Base-by-base conservation (phyloP, 2,797 vertebrate genomes). In the Crypturellus tataupa region DNA sequence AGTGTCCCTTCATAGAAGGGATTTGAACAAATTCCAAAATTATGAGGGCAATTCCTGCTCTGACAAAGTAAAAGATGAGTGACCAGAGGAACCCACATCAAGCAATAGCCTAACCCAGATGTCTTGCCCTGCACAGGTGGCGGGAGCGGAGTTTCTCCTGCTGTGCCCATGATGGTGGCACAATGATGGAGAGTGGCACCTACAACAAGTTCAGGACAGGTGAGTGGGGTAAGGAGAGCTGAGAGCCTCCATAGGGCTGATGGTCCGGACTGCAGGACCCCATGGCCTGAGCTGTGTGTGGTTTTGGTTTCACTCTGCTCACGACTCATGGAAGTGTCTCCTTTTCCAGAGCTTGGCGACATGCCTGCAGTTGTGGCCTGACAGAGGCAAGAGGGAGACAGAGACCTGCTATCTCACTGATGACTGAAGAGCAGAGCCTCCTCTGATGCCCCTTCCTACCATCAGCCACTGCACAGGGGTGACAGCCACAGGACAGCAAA, bases 201-300 rank as follows among this genome's bases (percentile, higher is more conserved):
- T 98, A 98, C 97, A 98, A 98, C 98, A 98, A 98, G 94, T 98
- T 98, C 96, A 97, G 98, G 89, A 98, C 98, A 2, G 98, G 98
- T 99, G 94, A 93, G 98, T 14, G 35, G 27, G 18, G 4, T 17
- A 44, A 67, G 35, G n/a, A 44, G 29, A 72, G 5, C 9, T 1
- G 1, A 14, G 19, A 77, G 25, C 16, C 9, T 69, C 31, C 37
- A 46, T n/a, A 19, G 72, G 8, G 9, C 13, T 40, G 24, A 12
- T 63, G 31, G 55, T 31, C 11, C 27, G n/a, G 29, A 19, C 17
- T n/a, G 31, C 31, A n/a, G 55, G 18, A 19, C 31, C 31, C 31
- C 55, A 56, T 7, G 31, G 2, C 6, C 9, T 62, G 44, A 33
- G 6, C 49, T 63, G 42, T n/a, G 19, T 0, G 0, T 6, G 10